These are phyloP conservation scores for Pollenia angustigena DNA, from an alignment of 2,888 invertebrate genomes.

Conservation along the genomic window DNA sequence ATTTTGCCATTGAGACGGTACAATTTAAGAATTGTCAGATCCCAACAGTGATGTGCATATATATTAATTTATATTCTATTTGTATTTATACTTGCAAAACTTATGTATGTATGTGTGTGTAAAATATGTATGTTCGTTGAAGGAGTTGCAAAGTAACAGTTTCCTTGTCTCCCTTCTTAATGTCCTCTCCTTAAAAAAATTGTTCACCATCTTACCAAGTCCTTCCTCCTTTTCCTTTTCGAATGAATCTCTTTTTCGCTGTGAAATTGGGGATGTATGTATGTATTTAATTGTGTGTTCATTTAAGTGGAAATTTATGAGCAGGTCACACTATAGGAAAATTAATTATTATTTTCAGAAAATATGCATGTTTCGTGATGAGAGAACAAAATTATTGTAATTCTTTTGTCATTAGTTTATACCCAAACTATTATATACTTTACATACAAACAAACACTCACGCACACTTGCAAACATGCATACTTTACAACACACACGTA, in stretches of 20 bases:
- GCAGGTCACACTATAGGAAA: constrained; percentile 64
- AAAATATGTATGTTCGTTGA: not conserved
- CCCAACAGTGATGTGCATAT: too few species aligned
- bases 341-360: constrained; percentile 68
- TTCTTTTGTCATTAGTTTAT: constrained; percentile 64
- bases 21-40: too few species aligned
- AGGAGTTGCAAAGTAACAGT: constrained; percentile 25
- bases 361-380: constrained; percentile 66
- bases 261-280: not conserved
- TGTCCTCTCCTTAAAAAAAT: not conserved
- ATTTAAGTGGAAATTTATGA: constrained; percentile 68
- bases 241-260: not conserved
- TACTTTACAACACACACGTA: not conserved
- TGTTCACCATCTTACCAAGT: not conserved
- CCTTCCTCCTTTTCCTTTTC: not conserved
- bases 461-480: not conserved
- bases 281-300: constrained; percentile 44
- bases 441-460: not conserved
- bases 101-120: not conserved
- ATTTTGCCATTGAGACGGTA: too few species aligned
- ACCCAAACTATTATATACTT: not conserved
- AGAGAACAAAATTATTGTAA: constrained; percentile 61
- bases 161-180: not conserved
- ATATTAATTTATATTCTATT: not conserved
- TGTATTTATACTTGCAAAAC: constrained; percentile 5